Evolutionary conservation across 2,113 vertebrate genomes (phyloP), one percentile per base, ranked within the genome.

Genomic region (Herpailurus yagouaroundi): DNA sequence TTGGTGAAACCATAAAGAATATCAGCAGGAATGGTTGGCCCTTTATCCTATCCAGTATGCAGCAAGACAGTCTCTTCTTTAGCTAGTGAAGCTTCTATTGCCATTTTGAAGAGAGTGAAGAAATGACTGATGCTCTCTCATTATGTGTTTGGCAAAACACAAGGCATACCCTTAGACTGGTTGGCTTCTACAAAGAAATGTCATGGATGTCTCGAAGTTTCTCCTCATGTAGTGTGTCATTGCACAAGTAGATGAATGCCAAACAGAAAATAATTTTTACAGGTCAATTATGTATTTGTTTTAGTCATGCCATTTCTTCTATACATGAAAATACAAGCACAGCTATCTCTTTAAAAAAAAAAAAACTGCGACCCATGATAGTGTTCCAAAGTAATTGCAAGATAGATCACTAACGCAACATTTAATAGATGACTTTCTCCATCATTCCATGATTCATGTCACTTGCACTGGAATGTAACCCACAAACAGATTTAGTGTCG

Each of bases 391-490:
- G 88, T 97, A 97, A 89, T 91, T 97, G 95, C 69, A 97, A 98
- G 95, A 98, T 85, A 97, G 88, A 82, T 98, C 81, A 79, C 82
- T 95, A 95, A 97, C 52, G 69, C 83, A 94, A 97, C 82, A 95
- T 98, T 97, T 96, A 98, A 97, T 97, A 93, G 93, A 95, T 96
- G 90, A 76, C n/a, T 98, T 98, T 97, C 91, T 95, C 96, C 97
- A 89, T 97, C 83, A 86, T 96, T 96, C 81, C 23, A 41, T 98
- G 97, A 97, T 68, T 98, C 92, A 98, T 68, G 64, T 84, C 60
- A 96, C 92, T 90, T 82, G 94, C 71, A 89, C 52, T 97, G 88
- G 86, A 97, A 97, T 97, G 52, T 79, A 97, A 97, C 79, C 96
- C 96, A 95, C 96, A 98, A 97, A 96, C 71, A 98, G 69, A 97